Conservation (phyloP, 1,140 invertebrate genomes). For the Aphaenogaster ashmeadi region DNA sequence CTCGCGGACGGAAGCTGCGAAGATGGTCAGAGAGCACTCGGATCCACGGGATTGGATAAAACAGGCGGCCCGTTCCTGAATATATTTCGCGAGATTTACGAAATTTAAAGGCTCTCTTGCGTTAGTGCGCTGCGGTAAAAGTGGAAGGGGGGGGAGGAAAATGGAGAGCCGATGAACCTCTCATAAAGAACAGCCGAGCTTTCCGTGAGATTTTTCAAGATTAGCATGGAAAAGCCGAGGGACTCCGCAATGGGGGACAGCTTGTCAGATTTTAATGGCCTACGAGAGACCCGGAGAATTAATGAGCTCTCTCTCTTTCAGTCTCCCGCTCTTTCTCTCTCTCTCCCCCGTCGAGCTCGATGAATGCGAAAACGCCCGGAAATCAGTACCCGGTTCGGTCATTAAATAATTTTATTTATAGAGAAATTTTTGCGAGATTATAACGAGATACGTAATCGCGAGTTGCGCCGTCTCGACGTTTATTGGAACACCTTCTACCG, state of each 20-base stretch:
- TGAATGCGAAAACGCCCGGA: not conserved
- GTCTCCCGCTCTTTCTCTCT: not conserved
- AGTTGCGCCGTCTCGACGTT: not conserved
- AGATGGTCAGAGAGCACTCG: slow-evolving; percentile 62
- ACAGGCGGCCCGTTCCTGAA: slow-evolving; percentile 56
- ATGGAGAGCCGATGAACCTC: slow-evolving; percentile 49
- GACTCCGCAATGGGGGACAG: slow-evolving; percentile 51
- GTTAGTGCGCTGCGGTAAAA: not conserved
- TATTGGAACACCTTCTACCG: not conserved
- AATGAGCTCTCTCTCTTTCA: slow-evolving; percentile 23
- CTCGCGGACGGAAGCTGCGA: slow-evolving; percentile 42
- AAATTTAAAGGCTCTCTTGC: slow-evolving; percentile 63
- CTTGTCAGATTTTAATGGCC: slow-evolving; percentile 62
- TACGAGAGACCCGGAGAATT: slow-evolving; percentile 31
- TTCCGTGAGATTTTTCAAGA: slow-evolving; percentile 61
- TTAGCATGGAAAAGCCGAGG: slow-evolving; percentile 56
- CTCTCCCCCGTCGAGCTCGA: not conserved
- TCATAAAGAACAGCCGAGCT: slow-evolving; percentile 52
- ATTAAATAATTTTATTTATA: not conserved
- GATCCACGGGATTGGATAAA: slow-evolving; percentile 66
- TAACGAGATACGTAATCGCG: not conserved
- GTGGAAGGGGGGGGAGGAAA: not conserved
- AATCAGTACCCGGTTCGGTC: not conserved
- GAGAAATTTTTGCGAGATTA: not conserved
- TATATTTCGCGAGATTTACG: slow-evolving; percentile 69